Percentiles rank a stretch among this genome's conserved stretches.
Conservation (phyloP, 2,888 invertebrate genomes). For the Eledone cirrhosa region DNA sequence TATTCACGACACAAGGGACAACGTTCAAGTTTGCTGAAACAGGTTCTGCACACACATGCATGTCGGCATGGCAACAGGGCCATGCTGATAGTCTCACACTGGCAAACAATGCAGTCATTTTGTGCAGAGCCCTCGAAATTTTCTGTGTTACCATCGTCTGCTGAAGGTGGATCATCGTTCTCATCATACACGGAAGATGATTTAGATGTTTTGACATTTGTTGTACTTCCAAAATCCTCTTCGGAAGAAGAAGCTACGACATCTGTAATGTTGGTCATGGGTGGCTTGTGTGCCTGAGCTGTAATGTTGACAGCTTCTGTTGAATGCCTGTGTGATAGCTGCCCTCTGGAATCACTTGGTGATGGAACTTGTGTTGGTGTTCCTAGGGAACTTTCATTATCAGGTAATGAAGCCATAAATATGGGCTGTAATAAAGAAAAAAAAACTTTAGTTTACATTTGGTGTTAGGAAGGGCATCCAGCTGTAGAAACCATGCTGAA, state of each 20-base stretch:
- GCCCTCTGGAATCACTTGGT: background rate
- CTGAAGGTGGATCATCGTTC: background rate
- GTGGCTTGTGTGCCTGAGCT: too few species aligned
- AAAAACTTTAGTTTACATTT: too few species aligned
- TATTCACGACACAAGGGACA: slow-evolving; percentile 88
- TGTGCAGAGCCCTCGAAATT: background rate
- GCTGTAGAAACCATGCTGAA: too few species aligned
- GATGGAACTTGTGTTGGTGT: background rate
- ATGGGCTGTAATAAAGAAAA: slow-evolving; percentile 16
- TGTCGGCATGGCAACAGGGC: slow-evolving; percentile 86
- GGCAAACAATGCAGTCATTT: slow-evolving; percentile 80
- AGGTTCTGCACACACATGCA: slow-evolving; percentile 84
- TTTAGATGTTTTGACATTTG: too few species aligned
- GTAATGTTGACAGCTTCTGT: too few species aligned
- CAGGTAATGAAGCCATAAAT: background rate
- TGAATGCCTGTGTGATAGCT: too few species aligned
- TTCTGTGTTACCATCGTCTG: background rate
- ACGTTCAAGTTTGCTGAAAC: slow-evolving; percentile 81
- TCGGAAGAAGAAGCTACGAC: too few species aligned
- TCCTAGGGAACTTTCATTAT: background rate
- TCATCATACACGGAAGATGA: background rate
- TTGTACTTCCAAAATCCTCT: too few species aligned
- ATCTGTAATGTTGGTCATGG: too few species aligned
- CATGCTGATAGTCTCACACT: slow-evolving; percentile 79
- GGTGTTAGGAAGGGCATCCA: too few species aligned